Percentiles rank a stretch among this genome's conserved stretches.
phyloP scores from a whole-genome alignment of 2,888 invertebrate genomes.

The Glomeris marginata region DNA sequence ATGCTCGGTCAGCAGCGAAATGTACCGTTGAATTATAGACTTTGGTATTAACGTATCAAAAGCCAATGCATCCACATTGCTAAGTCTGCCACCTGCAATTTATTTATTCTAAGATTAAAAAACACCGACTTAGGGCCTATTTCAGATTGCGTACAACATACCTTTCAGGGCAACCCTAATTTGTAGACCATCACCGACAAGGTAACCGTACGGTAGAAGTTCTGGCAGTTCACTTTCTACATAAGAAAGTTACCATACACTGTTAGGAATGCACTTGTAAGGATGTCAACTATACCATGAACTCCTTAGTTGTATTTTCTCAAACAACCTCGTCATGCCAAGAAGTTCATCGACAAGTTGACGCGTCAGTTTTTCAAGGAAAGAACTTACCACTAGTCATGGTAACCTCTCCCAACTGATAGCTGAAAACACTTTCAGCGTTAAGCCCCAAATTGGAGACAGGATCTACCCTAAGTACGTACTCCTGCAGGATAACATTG shows the following conservation, averaged over 20 bases:
- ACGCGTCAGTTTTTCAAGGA: constrained; percentile 22
- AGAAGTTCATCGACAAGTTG: constrained; percentile 12
- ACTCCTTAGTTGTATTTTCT: background rate
- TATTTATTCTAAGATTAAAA: background rate
- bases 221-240: constrained; percentile 50
- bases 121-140: background rate
- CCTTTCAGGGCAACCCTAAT: constrained; percentile 37
- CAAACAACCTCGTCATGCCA: background rate
- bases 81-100: constrained; percentile 50
- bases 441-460: constrained; percentile 68
- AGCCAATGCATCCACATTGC: constrained; percentile 80
- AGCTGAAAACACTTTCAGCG: constrained; percentile 79
- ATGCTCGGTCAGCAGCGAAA: constrained; percentile 79
- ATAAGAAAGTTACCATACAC: constrained; percentile 4
- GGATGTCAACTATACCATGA: background rate
- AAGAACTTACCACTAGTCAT: constrained; percentile 22
- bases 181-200: constrained; percentile 50
- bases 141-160: constrained; percentile 1
- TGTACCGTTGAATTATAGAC: constrained; percentile 84
- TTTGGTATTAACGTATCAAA: constrained; percentile 94
- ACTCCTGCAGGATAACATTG: constrained; percentile 41
- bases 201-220: constrained; percentile 81
- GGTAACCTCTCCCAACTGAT: constrained; percentile 68
- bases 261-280: background rate
- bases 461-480: constrained; percentile 80